Evolutionary conservation across 2,888 invertebrate species (phyloP), one percentile per base, ranked within the genome.

Genomic region (Leuctra nigra): DNA sequence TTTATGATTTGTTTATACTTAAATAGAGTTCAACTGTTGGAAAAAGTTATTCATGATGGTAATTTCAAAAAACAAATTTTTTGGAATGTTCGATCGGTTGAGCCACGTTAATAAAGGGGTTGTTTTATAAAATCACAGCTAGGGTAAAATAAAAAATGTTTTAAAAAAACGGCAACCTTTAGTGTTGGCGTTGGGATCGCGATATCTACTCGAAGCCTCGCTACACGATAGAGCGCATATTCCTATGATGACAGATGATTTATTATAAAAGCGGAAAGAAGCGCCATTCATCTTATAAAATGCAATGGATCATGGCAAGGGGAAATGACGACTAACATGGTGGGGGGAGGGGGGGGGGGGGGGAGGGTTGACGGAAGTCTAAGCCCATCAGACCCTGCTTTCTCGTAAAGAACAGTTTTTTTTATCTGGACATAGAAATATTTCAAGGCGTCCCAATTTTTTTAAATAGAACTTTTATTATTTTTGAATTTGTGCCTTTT

Each of bases 261-360:
- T 47, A 46, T 18, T 47, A 38, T 36, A 48, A 46, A 54, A 46
- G 54, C 53, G 54, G 57, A 57, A 53, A 53, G 57, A 54, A 53
- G 54, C 46, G 39, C 47, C 53, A 57, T 57, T 47, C 57, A 57
- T 57, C 57, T 57, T 57, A 57, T n/a, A n/a, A n/a, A 54, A 39
- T 57, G 57, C 46, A 38, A 57, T 54, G 57, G 53, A 57, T 57
- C 57, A 57, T 57, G 57, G 57, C 47, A 36, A 38, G 57, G 47
- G 57, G 54, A 57, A 50, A 50, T 50, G 35, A 50, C 36, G 33
- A 35, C 33, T 44, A 20, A 44, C 20, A 44, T 22, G 44, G 23
- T 22, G 50, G 56, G 50, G 25, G 38, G 47, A 48, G 55, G 48
- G 54, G 22, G 22, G 22, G 53, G 39, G 24, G 53, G 38, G 22